Conservation (phyloP, 2,797 vertebrate genomes). For the Chaetodon trifasciatus region DNA sequence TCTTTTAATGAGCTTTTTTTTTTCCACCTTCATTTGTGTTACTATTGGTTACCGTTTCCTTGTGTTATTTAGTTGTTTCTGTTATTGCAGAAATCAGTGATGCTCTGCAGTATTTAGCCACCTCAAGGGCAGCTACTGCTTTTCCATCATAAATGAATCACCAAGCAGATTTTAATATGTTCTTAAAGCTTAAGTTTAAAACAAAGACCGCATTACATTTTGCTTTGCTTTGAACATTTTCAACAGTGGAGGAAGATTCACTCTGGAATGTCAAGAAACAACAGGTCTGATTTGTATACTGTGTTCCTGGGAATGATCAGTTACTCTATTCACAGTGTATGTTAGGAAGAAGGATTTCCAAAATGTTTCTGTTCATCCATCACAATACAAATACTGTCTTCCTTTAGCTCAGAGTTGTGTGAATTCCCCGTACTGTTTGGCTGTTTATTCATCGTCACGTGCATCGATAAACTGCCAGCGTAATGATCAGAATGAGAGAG, state of each 20-base stretch:
- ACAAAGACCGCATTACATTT: neutral
- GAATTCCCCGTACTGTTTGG: neutral
- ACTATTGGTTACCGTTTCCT: slow-evolving; percentile 42
- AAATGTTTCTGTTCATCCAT: neutral
- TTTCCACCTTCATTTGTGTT: slow-evolving; percentile 42
- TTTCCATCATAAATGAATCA: slow-evolving; percentile 2
- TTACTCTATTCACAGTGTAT: neutral
- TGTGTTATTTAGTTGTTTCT: slow-evolving; percentile 25
- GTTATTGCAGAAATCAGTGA: slow-evolving; percentile 35
- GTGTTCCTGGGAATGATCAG: neutral
- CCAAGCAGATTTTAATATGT: neutral
- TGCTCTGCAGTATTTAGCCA: slow-evolving; percentile 10
- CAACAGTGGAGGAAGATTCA: neutral
- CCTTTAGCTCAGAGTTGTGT: neutral
- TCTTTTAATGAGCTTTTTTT: slow-evolving; percentile 45
- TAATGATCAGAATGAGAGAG: neutral
- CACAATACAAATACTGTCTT: neutral
- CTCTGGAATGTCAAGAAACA: neutral
- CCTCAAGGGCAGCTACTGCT: slow-evolving; percentile 3
- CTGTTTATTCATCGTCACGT: neutral
- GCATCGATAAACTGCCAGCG: neutral
- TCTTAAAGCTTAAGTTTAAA: neutral
- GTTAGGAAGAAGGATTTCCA: neutral
- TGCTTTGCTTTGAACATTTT: neutral
- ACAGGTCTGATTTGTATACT: neutral